Evolutionary conservation across 1,140 invertebrate genomes (phyloP).

Genomic region (Drosophila paulistorum): DNA sequence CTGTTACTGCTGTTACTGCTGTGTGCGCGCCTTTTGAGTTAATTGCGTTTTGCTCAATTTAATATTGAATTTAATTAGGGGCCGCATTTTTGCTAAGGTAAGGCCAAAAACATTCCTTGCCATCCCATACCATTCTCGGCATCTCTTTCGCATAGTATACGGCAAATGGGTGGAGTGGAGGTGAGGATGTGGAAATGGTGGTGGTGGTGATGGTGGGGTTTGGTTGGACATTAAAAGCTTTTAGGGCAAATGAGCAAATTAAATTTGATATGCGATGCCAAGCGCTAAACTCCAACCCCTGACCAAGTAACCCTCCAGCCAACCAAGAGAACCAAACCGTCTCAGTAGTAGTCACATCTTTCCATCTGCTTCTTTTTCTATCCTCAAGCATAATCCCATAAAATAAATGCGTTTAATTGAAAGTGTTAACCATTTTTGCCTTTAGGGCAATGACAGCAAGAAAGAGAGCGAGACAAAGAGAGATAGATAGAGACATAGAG

Average conservation of each 20-base stretch:
- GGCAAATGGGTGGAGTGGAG: neutral
- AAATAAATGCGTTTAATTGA: conserved; percentile 81
- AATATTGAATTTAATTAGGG: conserved; percentile 82
- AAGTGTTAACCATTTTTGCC: conserved; percentile 71
- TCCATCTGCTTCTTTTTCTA: conserved; percentile 14
- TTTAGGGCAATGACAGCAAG: conserved; percentile 25
- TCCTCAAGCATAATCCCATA: conserved; percentile 64
- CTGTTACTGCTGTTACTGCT: too few relatives aligned
- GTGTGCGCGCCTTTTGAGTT: conserved; percentile 70
- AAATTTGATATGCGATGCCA: conserved; percentile 77
- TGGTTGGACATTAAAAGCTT: conserved; percentile 71
- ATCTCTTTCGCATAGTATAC: neutral
- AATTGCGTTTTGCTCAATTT: conserved; percentile 82
- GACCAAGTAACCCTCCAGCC: neutral
- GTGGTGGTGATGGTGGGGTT: neutral
- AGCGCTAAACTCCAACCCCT: conserved; percentile 6
- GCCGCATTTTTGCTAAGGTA: conserved; percentile 73
- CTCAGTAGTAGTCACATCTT: neutral
- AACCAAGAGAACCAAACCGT: neutral
- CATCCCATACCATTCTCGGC: conserved; percentile 30
- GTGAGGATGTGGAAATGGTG: neutral
- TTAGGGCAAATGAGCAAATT: conserved; percentile 81
- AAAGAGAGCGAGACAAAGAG: conserved; percentile 12
- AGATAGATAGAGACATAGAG: neutral
- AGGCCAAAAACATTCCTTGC: conserved; percentile 42